These are phyloP conservation scores for Hemichromis elongatus DNA, from an alignment of 2,113 vertebrate species.

Conservation along the genomic window DNA sequence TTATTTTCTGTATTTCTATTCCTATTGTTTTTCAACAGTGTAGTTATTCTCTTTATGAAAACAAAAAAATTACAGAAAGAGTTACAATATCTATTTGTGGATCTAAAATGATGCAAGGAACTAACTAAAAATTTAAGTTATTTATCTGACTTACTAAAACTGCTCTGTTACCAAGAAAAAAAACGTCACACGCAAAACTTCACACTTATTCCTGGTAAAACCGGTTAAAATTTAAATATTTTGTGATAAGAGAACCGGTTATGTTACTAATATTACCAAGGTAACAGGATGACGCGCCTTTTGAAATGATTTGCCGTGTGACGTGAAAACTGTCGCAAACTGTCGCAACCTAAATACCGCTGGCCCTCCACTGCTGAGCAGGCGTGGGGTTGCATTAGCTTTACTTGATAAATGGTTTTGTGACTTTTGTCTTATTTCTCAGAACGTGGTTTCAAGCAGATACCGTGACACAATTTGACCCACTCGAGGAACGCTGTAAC, in stretches of 20 bases:
- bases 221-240: not conserved
- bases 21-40: too few species aligned
- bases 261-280: not conserved
- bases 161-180: not conserved
- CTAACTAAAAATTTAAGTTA: not conserved
- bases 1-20: not conserved
- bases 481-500: not conserved
- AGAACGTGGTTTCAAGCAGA: not conserved
- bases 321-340: constrained; percentile 44
- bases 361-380: constrained; percentile 2
- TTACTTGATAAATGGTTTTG: not conserved
- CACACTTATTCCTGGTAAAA: not conserved
- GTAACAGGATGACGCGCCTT: not conserved
- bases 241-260: not conserved
- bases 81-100: too few species aligned
- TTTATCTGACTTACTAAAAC: not conserved
- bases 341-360: not conserved
- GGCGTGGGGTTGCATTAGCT: constrained; percentile 34
- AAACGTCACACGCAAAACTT: not conserved
- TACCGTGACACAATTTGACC: not conserved
- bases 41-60: not conserved
- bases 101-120: not conserved
- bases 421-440: not conserved
- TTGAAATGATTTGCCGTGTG: not conserved
- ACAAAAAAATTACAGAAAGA: not conserved